Percentiles rank a stretch among this genome's conserved stretches.
Conservation (phyloP, 2,888 invertebrate species). For the Tipula unca region DNA sequence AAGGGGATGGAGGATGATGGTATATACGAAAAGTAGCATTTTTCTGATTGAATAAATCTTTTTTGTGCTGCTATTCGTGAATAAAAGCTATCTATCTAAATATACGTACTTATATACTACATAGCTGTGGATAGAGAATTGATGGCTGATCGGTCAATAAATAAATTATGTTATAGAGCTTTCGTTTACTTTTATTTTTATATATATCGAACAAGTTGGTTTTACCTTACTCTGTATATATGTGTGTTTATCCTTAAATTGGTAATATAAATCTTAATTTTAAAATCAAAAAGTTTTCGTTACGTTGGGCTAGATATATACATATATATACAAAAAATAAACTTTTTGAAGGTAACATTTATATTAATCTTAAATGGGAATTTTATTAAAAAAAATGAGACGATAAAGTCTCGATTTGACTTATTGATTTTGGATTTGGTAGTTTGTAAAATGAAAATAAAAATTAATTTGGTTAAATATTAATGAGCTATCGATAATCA, state of each 20-base stretch:
- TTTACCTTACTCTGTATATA: neutral
- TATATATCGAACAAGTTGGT: neutral
- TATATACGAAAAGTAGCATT: neutral
- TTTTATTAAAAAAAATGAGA: neutral
- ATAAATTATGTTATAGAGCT: neutral
- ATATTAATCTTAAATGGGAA: neutral
- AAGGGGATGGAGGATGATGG: neutral
- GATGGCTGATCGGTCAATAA: neutral
- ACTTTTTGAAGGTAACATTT: neutral
- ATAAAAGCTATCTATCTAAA: neutral
- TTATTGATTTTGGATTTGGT: neutral
- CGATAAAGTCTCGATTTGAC: neutral
- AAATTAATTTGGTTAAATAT: neutral
- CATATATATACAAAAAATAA: too few relatives aligned
- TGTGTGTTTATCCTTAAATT: neutral
- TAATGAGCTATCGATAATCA: neutral
- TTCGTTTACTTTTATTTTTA: neutral
- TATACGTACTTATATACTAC: too few relatives aligned
- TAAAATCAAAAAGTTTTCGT: slow-evolving; percentile 4
- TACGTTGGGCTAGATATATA: neutral
- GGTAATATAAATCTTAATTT: neutral
- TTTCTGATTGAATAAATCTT: slow-evolving; percentile 8
- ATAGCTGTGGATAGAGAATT: neutral
- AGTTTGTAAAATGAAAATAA: neutral
- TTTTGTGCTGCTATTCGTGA: neutral